A percentile compares a stretch with the other conserved stretches of the same genome.
These are phyloP conservation scores for Dendroctonus valens DNA, from an alignment of 1,140 invertebrate genomes.

Conservation along the genomic window DNA sequence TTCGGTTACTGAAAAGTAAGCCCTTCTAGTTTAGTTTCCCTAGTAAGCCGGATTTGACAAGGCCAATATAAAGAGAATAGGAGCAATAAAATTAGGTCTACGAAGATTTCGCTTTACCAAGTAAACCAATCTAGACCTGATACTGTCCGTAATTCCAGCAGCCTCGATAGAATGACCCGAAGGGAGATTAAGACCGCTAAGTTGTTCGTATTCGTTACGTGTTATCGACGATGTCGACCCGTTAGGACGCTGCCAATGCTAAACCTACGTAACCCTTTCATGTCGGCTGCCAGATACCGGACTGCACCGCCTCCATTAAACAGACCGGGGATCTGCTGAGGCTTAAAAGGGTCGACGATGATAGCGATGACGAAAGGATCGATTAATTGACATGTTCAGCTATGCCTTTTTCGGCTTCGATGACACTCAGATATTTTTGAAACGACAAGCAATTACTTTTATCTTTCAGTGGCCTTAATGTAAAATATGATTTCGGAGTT, in stretches of 20 bases:
- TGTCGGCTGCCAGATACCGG: conserved; percentile 17
- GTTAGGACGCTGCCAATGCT: conserved; percentile 10
- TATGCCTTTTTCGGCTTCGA: not conserved
- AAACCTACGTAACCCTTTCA: conserved; percentile 19
- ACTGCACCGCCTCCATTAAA: conserved; percentile 21
- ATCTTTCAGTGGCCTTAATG: too few relatives aligned
- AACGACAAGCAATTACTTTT: not conserved
- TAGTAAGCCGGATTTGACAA: conserved; percentile 8
- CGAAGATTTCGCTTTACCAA: conserved; percentile 5
- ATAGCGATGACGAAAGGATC: conserved; percentile 20
- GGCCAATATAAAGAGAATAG: conserved; percentile 5
- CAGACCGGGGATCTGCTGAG: conserved; percentile 11
- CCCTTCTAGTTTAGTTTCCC: not conserved
- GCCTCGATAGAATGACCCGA: conserved; percentile 17
- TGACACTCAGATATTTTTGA: not conserved
- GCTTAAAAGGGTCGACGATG: conserved; percentile 22
- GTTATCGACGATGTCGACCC: conserved; percentile 36
- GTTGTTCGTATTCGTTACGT: conserved; percentile 39
- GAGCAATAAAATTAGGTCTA: conserved; percentile 18
- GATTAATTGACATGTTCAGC: conserved; percentile 22
- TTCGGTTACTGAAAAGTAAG: too few relatives aligned
- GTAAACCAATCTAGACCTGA: conserved; percentile 4
- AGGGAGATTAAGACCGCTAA: conserved; percentile 15
- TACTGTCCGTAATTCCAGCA: conserved; percentile 11
- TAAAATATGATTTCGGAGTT: too few relatives aligned